Percentiles rank a stretch among this genome's conserved stretches.
phyloP scores from a whole-genome alignment of 2,888 invertebrate genomes.

The Chrysomela aeneicollis region DNA sequence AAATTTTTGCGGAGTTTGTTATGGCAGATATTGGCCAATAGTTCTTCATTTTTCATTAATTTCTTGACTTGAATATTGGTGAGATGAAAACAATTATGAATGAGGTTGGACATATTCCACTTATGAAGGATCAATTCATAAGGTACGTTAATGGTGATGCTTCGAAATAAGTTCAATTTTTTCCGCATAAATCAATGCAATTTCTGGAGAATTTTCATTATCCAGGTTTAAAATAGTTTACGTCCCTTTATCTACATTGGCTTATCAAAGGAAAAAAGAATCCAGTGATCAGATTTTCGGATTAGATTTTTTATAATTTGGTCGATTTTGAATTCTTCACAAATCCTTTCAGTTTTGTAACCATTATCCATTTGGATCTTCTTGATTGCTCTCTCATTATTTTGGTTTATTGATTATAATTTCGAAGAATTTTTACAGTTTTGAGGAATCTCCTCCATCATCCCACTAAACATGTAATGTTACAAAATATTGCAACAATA shows the following conservation, averaged over 20 bases:
- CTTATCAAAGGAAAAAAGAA: slow-evolving; percentile 7
- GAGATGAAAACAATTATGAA: background rate
- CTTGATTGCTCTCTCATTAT: background rate
- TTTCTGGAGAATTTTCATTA: slow-evolving; percentile 11
- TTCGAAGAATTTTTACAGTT: background rate
- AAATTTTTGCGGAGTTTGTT: slow-evolving; percentile 2
- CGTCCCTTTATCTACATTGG: background rate
- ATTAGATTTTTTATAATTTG: background rate
- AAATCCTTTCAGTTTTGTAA: background rate
- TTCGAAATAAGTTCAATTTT: background rate
- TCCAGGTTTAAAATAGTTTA: background rate
- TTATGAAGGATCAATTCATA: slow-evolving; percentile 9
- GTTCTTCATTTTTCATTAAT: background rate
- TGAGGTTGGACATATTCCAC: slow-evolving; percentile 1
- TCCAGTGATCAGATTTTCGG: background rate
- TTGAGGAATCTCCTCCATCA: background rate
- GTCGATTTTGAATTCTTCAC: background rate
- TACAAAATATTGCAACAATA: too few species aligned
- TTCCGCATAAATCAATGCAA: background rate
- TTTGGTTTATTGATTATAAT: background rate
- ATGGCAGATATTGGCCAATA: slow-evolving; percentile 7
- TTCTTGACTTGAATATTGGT: slow-evolving; percentile 1
- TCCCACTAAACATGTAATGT: too few species aligned
- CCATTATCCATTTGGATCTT: background rate
- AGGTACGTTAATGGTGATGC: slow-evolving; percentile 2